Evolutionary conservation across 2,888 invertebrate genomes (phyloP), one percentile per base, ranked within the genome.

Genomic region (Acanthosoma haemorrhoidale): DNA sequence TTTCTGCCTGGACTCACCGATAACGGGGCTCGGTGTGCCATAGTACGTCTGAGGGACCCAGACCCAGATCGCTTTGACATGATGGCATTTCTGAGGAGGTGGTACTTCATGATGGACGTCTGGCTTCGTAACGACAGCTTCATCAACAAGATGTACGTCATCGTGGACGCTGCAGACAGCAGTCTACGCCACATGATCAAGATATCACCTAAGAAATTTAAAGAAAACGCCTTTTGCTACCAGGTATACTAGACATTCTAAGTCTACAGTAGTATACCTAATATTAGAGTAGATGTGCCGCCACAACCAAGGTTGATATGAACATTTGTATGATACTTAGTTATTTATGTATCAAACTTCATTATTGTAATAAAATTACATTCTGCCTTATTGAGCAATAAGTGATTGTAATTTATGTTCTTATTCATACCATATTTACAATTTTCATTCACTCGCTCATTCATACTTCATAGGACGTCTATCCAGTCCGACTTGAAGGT

Each of bases 1-100:
- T 38, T 64, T 36, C 43, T 64, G 5, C 64, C 64, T 15, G 64
- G 64, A 13, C 9, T 41, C 13, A 64, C 64, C 15, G 31, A 25
- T 9, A 9, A 38, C 9, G 64, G 64, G 0, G 29, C 41, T 4
- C 18, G 64, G 29, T 36, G 18, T 15, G 11, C 29, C 3, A 36
- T 61, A 11, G 25, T 61, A 0, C 41, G 64, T 3, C 38, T 64
- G 8, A 29, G 38, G 16, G 38, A 43, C 21, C 4, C 38, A 1
- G 39, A 64, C 4, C 41, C 64, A 0, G 39, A 25, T 8, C 15
- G 41, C 5, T 64, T 38, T 16, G 25, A 43, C 6, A 16, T 64
- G 9, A 11, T 15, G 4, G n/a, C 38, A n/a, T 6, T 64, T 16
- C 38, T 38, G 8, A 39, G 29, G 4, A 64, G 64, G 9, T 41